Base-by-base conservation (phyloP, 2,888 invertebrate species). In the Hermaeophaga mercurialis region DNA sequence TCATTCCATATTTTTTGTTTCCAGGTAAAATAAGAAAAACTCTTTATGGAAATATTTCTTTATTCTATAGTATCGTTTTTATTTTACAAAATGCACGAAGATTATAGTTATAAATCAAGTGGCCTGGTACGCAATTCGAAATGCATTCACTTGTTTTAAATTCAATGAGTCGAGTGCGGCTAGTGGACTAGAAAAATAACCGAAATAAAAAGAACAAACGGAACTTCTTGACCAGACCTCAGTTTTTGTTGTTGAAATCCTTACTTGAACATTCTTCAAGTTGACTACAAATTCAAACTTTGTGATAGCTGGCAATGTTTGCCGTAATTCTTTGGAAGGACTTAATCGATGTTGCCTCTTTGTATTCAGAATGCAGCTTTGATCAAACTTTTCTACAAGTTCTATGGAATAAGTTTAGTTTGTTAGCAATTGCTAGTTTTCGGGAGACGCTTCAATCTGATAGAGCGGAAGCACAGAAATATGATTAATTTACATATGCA, bases 311-410 rank as follows among this genome's bases (percentile, higher is more conserved):
- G 33, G 28, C 24, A 22, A 19, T 28, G 44, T 43, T 48, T 43
- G n/a, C 44, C 31, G 54, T 44, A 54, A 54, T 48, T 54, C 38
- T 50, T 33, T 28, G 36, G 17, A 41, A 55, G 53, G 49, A 38
- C 46, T 54, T 54, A 44, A 54, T 31, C 50, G 22, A 8, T 49
- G 53, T 39, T 43, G 33, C 26, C 26, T 49, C 53, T 61, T 61
- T 54, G 56, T 61, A 61, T 61, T 53, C 61, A 46, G 47, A 49
- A 43, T 54, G 41, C 41, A 43, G 22, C 48, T 45, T 48, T 49
- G 56, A 61, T 61, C 53, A 50, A 46, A 55, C 53, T 48, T 41
- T 41, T 52, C 45, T 49, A 48, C 38, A 59, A 59, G 45, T 59
- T 56, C 22, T 7, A 9, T 28, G 39, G 19, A 41, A 33, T n/a